These are phyloP conservation scores for Anguilla marmorata DNA, from an alignment of 2,797 vertebrate species.

Conservation along the genomic window DNA sequence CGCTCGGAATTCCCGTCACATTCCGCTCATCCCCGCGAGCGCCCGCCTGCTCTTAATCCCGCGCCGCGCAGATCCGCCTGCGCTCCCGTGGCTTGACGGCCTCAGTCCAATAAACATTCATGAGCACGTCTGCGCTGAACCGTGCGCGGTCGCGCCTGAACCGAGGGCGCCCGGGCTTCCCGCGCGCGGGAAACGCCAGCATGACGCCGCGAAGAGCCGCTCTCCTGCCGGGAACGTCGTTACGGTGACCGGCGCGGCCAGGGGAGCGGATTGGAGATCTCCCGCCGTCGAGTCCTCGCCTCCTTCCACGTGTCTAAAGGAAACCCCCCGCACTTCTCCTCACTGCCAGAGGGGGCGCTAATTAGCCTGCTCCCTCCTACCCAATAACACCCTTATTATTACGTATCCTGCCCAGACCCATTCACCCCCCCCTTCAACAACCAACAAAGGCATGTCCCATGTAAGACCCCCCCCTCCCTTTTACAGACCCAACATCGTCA, in stretches of 20 bases:
- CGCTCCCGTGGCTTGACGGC: background rate
- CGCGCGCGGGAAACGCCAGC: no score
- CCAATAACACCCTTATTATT: background rate
- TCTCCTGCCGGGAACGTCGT: background rate
- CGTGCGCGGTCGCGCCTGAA: background rate
- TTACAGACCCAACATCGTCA: no score
- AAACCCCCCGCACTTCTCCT: no score
- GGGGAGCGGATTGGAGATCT: background rate
- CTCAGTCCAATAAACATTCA: conserved; percentile 27
- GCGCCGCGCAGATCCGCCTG: background rate
- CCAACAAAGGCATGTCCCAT: no score
- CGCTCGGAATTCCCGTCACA: background rate
- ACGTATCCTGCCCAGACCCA: background rate
- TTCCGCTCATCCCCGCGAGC: background rate
- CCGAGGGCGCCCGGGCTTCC: no score
- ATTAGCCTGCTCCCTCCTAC: background rate
- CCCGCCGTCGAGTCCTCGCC: no score
- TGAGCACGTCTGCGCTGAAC: background rate
- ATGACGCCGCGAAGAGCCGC: background rate
- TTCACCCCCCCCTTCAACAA: background rate
- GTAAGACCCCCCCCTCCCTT: no score
- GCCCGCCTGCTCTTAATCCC: background rate
- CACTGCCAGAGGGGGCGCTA: background rate
- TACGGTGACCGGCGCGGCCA: background rate
- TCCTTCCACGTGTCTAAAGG: background rate